Evolutionary conservation across 2,888 invertebrate species (phyloP).

Genomic region (Sussaba pulchella): DNA sequence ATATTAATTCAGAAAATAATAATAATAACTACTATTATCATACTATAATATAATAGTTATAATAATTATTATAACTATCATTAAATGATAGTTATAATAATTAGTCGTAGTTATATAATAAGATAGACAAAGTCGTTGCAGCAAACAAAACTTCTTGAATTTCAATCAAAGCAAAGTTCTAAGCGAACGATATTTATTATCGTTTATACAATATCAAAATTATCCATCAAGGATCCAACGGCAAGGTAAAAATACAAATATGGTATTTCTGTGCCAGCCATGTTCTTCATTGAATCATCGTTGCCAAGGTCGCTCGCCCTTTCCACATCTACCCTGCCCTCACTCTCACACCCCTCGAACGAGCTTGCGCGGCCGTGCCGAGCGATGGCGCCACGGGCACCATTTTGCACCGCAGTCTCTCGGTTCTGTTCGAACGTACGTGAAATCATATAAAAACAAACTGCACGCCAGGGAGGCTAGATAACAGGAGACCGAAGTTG

Average conservation of each 20-base stretch:
- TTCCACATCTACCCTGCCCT: neutral
- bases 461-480: too few species aligned
- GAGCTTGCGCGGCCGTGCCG: neutral
- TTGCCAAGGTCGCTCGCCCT: conserved; percentile 55
- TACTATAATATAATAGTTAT: too few species aligned
- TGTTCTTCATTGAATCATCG: conserved; percentile 42
- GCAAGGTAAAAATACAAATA: neutral
- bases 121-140: neutral
- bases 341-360: neutral
- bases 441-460: neutral
- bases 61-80: too few species aligned
- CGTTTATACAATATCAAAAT: too few species aligned
- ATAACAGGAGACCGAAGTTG: too few species aligned
- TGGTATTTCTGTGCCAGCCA: neutral
- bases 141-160: neutral
- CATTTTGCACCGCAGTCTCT: conserved; percentile 47
- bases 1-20: too few species aligned
- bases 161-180: neutral
- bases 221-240: conserved; percentile 7
- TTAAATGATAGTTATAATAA: too few species aligned
- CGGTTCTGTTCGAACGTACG: conserved; percentile 5
- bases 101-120: too few species aligned
- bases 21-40: too few species aligned
- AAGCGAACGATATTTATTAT: too few species aligned
- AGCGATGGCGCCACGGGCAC: conserved; percentile 60